Percentiles rank a stretch among this genome's conserved stretches.
Evolutionary conservation across 2,888 invertebrate species (phyloP).

Genomic region (Ypsolopha sequella): DNA sequence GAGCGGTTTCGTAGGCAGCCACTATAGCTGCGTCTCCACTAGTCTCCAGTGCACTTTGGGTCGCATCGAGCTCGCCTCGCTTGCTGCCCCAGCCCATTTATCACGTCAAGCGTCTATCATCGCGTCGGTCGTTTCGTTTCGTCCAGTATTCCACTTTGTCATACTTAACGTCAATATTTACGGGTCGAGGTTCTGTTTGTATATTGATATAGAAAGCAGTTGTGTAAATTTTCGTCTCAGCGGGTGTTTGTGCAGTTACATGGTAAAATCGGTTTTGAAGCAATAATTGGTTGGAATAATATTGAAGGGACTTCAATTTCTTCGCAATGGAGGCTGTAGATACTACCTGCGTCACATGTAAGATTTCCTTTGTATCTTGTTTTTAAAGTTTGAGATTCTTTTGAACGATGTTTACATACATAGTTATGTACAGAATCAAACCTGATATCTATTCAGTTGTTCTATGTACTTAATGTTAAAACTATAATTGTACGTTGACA

Average conservation of each 20-base stretch:
- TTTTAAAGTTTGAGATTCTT: background rate
- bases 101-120: no score
- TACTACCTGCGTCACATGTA: constrained; percentile 28
- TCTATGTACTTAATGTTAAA: no score
- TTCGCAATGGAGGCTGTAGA: constrained; percentile 19
- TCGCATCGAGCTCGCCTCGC: no score
- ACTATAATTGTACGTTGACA: background rate
- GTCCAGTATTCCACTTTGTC: constrained; percentile 6
- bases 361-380: constrained; percentile 17
- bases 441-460: no score
- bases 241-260: constrained; percentile 6
- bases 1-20: background rate
- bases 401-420: no score
- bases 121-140: no score
- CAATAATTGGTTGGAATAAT: background rate
- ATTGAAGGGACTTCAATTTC: background rate
- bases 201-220: constrained; percentile 14
- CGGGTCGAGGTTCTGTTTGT: constrained; percentile 25
- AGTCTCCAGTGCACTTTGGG: background rate
- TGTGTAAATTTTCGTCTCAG: constrained; percentile 3
- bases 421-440: no score
- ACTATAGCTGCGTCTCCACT: background rate
- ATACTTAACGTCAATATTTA: constrained; percentile 35
- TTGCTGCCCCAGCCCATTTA: no score
- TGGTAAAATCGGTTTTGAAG: no score